These are phyloP conservation scores for Myathropa florea DNA, from an alignment of 2,888 invertebrate genomes.

Conservation along the genomic window DNA sequence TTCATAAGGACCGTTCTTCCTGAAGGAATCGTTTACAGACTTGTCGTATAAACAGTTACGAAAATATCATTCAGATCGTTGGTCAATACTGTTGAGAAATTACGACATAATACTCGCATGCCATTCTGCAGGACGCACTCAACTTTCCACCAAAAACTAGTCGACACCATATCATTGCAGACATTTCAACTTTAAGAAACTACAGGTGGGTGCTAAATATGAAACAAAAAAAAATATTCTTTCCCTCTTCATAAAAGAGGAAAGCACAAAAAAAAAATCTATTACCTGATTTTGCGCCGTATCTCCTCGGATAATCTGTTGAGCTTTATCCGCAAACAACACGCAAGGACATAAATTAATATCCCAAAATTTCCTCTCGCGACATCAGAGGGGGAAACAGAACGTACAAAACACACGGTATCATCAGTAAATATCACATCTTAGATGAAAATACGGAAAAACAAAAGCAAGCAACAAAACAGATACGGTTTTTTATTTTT, in stretches of 20 bases:
- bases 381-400: neutral
- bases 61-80: no score
- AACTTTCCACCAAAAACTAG: no score
- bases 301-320: slow-evolving; percentile 31
- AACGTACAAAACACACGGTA: neutral
- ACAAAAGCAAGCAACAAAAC: neutral
- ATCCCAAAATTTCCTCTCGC: neutral
- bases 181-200: slow-evolving; percentile 6
- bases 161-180: neutral
- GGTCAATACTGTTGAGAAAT: no score
- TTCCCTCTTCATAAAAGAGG: no score
- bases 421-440: neutral
- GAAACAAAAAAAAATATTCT: neutral
- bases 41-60: no score
- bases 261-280: slow-evolving; percentile 18
- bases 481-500: neutral
- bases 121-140: no score
- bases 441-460: neutral
- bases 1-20: no score
- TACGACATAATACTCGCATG: no score
- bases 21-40: no score
- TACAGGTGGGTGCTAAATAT: slow-evolving; percentile 37
- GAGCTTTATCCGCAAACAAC: slow-evolving; percentile 44
- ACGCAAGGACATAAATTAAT: neutral
- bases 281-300: slow-evolving; percentile 31